Percentiles rank a stretch among this genome's conserved stretches.
Evolutionary conservation across 2,888 invertebrate genomes (phyloP).

Genomic region (Vanessa cardui): DNA sequence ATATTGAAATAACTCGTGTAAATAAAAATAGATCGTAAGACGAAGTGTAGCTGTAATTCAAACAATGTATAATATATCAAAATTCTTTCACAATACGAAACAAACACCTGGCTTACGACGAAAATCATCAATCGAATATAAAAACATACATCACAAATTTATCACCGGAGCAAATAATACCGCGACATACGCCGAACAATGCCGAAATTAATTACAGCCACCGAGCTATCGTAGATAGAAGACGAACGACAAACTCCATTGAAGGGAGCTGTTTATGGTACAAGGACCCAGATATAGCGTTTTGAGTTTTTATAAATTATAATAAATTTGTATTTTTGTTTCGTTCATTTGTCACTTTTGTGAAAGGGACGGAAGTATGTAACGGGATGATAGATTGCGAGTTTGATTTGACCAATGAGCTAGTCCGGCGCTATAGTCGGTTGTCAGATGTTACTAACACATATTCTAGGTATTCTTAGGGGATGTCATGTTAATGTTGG

Average conservation of each 20-base stretch:
- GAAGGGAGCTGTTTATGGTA: conserved; percentile 19
- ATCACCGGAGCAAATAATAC: not conserved
- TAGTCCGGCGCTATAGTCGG: too few relatives aligned
- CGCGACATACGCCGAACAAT: conserved; percentile 49
- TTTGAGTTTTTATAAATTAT: not conserved
- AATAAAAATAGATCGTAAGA: too few relatives aligned
- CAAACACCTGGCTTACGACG: conserved; percentile 20
- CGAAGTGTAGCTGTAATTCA: too few relatives aligned
- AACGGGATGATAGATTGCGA: too few relatives aligned
- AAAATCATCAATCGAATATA: conserved; percentile 21
- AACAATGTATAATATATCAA: conserved; percentile 4
- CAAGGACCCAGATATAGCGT: conserved; percentile 19
- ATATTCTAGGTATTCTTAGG: too few relatives aligned
- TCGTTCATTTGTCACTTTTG: too few relatives aligned
- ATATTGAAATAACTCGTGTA: too few relatives aligned
- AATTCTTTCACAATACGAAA: not conserved
- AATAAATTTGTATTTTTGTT: not conserved
- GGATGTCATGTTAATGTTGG: too few relatives aligned
- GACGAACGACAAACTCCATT: conserved; percentile 23
- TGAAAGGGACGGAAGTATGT: too few relatives aligned
- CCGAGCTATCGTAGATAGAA: conserved; percentile 50
- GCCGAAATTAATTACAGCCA: conserved; percentile 61
- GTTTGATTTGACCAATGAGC: too few relatives aligned
- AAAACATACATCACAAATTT: not conserved
- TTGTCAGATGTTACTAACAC: too few relatives aligned